Percentiles rank a stretch among this genome's conserved stretches.
Conservation (phyloP, 2,888 invertebrate species). For the Drosophila neutralis region DNA sequence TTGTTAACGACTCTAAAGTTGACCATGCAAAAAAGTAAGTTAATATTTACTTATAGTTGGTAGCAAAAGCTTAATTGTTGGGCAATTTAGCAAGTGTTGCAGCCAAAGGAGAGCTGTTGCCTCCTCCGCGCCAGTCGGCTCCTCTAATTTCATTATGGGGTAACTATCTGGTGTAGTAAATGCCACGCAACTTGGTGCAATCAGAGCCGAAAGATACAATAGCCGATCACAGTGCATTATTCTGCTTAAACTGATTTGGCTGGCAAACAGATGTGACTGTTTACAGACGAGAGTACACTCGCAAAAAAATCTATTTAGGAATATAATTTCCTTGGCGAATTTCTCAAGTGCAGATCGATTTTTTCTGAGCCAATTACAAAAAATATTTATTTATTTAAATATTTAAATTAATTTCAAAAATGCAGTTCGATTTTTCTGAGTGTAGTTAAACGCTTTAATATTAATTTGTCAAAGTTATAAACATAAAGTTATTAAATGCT, state of each 20-base stretch:
- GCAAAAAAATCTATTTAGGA: background rate
- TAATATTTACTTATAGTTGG: background rate
- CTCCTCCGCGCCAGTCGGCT: background rate
- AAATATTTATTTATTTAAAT: too few relatives aligned
- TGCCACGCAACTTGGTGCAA: background rate
- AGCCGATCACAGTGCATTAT: background rate
- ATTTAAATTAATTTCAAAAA: too few relatives aligned
- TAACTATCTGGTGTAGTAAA: background rate
- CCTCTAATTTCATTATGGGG: background rate
- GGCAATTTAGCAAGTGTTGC: background rate
- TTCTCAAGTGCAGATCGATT: too few relatives aligned
- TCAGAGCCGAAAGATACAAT: background rate
- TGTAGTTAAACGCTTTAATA: background rate
- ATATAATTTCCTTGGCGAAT: too few relatives aligned
- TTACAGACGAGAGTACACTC: background rate
- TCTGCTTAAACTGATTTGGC: conserved; percentile 1
- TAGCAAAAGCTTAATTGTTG: background rate
- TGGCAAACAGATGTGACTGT: background rate
- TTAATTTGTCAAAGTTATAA: background rate
- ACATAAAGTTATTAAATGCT: background rate
- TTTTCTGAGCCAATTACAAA: too few relatives aligned
- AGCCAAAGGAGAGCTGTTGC: background rate
- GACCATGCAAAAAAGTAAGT: too few relatives aligned
- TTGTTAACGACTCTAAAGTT: background rate
- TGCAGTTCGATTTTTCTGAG: background rate